phyloP scores from a whole-genome alignment of 2,888 invertebrate genomes.

The Netelia virgata region DNA sequence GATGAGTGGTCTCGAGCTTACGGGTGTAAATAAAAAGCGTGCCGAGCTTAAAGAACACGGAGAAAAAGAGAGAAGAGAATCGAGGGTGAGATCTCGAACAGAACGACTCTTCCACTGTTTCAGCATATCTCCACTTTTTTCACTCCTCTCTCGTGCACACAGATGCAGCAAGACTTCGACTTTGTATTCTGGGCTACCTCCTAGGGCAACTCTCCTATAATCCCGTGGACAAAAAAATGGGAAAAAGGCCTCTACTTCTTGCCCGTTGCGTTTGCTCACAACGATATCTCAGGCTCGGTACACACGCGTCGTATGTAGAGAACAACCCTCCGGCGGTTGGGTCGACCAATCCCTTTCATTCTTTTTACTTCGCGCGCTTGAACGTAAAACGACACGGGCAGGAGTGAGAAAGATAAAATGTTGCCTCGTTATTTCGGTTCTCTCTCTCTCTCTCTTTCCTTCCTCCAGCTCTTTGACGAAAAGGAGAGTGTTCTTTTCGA shows the following conservation, averaged over 20 bases:
- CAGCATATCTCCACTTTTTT: conserved; percentile 29
- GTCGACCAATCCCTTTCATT: conserved; percentile 9
- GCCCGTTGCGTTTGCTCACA: conserved; percentile 49
- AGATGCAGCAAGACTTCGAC: conserved; percentile 18
- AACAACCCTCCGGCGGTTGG: conserved; percentile 30
- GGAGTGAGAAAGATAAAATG: background rate
- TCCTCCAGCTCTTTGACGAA: conserved; percentile 1
- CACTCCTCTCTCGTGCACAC: conserved; percentile 9
- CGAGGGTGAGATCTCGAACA: conserved; percentile 23
- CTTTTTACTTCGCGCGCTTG: conserved; percentile 28
- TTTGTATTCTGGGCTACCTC: conserved; percentile 25
- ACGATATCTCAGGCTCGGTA: conserved; percentile 54
- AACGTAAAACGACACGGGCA: no score
- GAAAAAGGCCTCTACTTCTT: conserved; percentile 18
- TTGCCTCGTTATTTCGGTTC: conserved; percentile 8
- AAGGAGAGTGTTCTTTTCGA: background rate
- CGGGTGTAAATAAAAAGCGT: background rate
- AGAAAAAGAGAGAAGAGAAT: conserved; percentile 5
- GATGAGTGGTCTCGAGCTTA: background rate
- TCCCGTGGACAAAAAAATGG: conserved; percentile 33
- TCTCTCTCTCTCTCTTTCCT: conserved; percentile 1
- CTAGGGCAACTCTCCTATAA: conserved; percentile 43
- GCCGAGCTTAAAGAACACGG: background rate
- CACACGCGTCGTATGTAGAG: conserved; percentile 46
- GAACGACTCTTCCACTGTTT: conserved; percentile 25